Conservation (phyloP, 2,888 invertebrate genomes). For the Micoletzkya japonica region DNA sequence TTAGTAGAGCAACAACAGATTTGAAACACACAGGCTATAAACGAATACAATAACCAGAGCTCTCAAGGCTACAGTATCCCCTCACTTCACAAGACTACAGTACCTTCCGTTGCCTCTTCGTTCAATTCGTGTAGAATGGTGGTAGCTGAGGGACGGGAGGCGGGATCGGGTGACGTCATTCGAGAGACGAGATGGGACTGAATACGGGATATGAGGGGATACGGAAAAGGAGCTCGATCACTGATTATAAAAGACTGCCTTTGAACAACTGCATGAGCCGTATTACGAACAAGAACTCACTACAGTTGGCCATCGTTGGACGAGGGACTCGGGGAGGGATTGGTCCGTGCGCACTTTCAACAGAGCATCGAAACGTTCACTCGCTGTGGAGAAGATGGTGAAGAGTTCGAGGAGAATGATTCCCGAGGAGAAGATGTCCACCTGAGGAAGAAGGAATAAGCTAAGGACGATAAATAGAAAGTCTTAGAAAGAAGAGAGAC, state of each 20-base stretch:
- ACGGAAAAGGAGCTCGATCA: too few relatives aligned
- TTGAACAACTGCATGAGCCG: background rate
- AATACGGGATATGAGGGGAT: too few relatives aligned
- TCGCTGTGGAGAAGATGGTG: conserved; percentile 2
- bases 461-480: background rate
- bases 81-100: too few relatives aligned
- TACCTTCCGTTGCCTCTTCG: conserved; percentile 13
- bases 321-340: background rate
- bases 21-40: too few relatives aligned
- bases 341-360: background rate
- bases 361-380: conserved; percentile 16
- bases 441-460: background rate
- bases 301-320: conserved; percentile 1
- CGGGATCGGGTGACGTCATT: conserved; percentile 1
- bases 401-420: conserved; percentile 26
- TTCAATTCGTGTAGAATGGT: conserved; percentile 17
- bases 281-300: background rate
- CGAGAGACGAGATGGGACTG: conserved; percentile 6
- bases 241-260: too few relatives aligned
- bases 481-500: background rate
- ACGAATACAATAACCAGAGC: too few relatives aligned
- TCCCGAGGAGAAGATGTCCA: conserved; percentile 23
- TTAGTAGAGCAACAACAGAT: too few relatives aligned
- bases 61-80: too few relatives aligned
- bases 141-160: conserved; percentile 6